Percentiles rank a stretch among this genome's conserved stretches.
These are phyloP conservation scores for Neomicropteryx cornuta DNA, from an alignment of 1,140 invertebrate genomes.

Conservation along the genomic window DNA sequence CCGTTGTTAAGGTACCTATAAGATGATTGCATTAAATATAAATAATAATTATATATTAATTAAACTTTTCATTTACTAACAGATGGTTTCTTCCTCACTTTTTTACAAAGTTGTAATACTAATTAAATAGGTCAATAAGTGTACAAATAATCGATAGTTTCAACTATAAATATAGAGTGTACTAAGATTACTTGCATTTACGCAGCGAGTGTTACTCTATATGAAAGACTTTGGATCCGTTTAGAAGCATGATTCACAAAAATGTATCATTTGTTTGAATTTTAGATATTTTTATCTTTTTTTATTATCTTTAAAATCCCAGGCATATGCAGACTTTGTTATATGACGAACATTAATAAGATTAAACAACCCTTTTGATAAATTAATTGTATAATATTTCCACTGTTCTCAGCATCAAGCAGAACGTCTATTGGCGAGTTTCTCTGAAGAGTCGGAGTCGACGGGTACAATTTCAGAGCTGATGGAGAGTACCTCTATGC, in stretches of 20 bases:
- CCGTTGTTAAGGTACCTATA: slow-evolving; percentile 24
- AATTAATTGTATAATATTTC: slow-evolving; percentile 1
- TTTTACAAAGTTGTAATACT: slow-evolving; percentile 1
- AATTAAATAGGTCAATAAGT: too few relatives aligned
- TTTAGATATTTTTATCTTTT: neutral
- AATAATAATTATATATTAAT: neutral
- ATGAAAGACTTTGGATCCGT: too few relatives aligned
- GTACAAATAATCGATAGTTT: too few relatives aligned
- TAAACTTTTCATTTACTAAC: too few relatives aligned
- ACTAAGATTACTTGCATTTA: too few relatives aligned
- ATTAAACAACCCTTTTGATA: neutral
- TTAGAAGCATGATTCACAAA: too few relatives aligned
- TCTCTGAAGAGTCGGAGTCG: slow-evolving; percentile 19
- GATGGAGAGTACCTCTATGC: slow-evolving; percentile 17
- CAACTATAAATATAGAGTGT: too few relatives aligned
- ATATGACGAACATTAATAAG: too few relatives aligned
- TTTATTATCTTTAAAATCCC: neutral
- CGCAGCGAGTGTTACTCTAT: too few relatives aligned
- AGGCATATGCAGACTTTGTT: too few relatives aligned
- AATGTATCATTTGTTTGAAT: too few relatives aligned
- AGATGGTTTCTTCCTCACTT: neutral
- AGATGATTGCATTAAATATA: neutral
- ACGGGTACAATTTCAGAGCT: slow-evolving; percentile 28
- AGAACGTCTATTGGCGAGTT: slow-evolving; percentile 21
- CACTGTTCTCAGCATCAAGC: slow-evolving; percentile 25